Evolutionary conservation across 1,140 invertebrate species (phyloP).

Genomic region (Eueides isabella): DNA sequence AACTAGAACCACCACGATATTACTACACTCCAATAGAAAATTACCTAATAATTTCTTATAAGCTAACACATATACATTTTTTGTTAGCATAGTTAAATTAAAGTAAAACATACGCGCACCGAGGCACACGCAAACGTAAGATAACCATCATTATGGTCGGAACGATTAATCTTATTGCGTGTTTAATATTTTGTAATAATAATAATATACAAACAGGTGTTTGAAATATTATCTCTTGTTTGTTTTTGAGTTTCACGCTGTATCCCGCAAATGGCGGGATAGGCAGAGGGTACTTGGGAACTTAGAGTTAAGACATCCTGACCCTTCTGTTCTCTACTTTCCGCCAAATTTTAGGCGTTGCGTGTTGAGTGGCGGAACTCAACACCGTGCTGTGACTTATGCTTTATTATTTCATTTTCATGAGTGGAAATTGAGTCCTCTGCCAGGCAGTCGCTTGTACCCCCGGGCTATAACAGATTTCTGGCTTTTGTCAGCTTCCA

Average conservation of each 20-base stretch:
- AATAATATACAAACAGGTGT: slow-evolving; percentile 5
- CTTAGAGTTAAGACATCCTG: not conserved
- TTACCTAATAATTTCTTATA: slow-evolving; percentile 3
- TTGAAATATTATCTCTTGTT: not conserved
- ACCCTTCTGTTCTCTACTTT: not conserved
- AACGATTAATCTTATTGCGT: slow-evolving; percentile 6
- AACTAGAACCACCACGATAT: not conserved
- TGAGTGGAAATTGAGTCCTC: no score
- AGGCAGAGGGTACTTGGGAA: no score
- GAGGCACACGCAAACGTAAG: not conserved
- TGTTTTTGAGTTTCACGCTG: no score
- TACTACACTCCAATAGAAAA: not conserved
- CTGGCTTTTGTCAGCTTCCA: no score
- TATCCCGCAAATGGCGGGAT: no score
- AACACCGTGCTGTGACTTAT: no score
- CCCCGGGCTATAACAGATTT: no score
- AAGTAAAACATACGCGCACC: not conserved
- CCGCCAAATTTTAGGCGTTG: not conserved
- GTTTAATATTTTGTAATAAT: slow-evolving; percentile 10
- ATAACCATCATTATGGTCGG: not conserved
- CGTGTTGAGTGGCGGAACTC: no score
- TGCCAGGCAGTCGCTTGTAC: no score
- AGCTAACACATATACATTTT: not conserved
- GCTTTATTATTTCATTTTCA: no score
- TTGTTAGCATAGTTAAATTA: not conserved